phyloP scores from a whole-genome alignment of 2,797 vertebrate genomes.

The Sebastes trivittatus region DNA sequence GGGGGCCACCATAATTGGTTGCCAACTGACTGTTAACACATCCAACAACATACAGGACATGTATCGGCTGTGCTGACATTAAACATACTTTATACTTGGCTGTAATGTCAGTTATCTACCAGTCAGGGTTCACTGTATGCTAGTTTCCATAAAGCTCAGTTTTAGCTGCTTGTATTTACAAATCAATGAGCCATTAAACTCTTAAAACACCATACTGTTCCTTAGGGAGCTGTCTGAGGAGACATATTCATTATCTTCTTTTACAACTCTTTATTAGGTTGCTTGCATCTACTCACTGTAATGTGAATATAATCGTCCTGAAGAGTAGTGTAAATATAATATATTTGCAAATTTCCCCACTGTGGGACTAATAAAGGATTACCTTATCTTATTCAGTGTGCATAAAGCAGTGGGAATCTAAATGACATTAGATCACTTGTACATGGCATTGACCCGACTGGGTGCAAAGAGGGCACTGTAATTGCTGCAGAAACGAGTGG shows the following conservation, averaged over 20 bases:
- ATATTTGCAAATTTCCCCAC: no score
- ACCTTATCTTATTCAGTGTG: neutral
- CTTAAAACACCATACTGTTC: neutral
- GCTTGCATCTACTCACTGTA: neutral
- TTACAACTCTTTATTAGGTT: neutral
- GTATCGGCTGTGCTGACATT: neutral
- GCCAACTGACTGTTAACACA: constrained; percentile 28
- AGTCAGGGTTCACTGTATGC: neutral
- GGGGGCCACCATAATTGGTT: constrained; percentile 38
- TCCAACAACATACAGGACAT: neutral
- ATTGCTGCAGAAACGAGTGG: constrained; percentile 66
- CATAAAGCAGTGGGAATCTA: constrained; percentile 18
- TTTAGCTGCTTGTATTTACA: neutral
- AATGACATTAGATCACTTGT: constrained; percentile 69
- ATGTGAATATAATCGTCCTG: neutral
- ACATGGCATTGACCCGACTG: constrained; percentile 63
- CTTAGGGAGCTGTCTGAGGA: neutral
- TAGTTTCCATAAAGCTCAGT: neutral
- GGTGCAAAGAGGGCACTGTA: constrained; percentile 55
- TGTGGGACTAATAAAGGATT: no score
- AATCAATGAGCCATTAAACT: constrained; percentile 7
- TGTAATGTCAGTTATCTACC: neutral
- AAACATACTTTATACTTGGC: neutral
- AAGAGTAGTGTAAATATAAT: neutral
- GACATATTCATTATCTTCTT: neutral